Conservation (phyloP, 2,888 invertebrate genomes). For the Xylocampa areola region DNA sequence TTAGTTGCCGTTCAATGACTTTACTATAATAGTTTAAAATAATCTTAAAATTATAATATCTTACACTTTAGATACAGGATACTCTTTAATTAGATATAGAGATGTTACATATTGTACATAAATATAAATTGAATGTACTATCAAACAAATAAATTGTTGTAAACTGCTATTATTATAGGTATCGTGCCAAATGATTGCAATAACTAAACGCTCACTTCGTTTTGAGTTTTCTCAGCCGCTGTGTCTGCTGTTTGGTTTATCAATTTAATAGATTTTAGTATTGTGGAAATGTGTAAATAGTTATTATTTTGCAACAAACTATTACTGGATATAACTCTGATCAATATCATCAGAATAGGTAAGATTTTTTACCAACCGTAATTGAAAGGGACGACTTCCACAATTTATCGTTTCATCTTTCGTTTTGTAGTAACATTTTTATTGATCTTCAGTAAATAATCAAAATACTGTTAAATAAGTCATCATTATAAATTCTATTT, state of each 20-base stretch:
- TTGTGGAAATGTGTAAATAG: conserved; percentile 62
- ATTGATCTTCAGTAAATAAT: conserved; percentile 59
- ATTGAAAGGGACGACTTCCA: conserved; percentile 23
- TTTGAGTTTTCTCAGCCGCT: conserved; percentile 85
- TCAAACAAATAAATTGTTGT: not conserved
- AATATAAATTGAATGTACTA: not conserved
- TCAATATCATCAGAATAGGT: conserved; percentile 37
- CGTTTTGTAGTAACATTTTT: conserved; percentile 48
- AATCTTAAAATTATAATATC: too few relatives aligned
- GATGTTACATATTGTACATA: too few relatives aligned
- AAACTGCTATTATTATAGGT: conserved; percentile 4
- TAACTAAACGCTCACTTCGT: conserved; percentile 77
- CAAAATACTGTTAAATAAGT: conserved; percentile 42
- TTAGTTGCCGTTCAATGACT: too few relatives aligned
- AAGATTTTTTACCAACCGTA: conserved; percentile 25
- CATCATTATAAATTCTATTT: conserved; percentile 36
- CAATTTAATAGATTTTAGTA: conserved; percentile 59
- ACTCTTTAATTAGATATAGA: too few relatives aligned
- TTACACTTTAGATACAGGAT: too few relatives aligned
- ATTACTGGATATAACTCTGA: conserved; percentile 38
- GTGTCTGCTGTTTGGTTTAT: conserved; percentile 80
- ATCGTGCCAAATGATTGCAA: conserved; percentile 27
- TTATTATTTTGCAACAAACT: conserved; percentile 51
- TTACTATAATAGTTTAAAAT: too few relatives aligned
- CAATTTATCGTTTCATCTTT: conserved; percentile 33